phyloP scores from a whole-genome alignment of 2,888 invertebrate species.

The Mythimna pallens region DNA sequence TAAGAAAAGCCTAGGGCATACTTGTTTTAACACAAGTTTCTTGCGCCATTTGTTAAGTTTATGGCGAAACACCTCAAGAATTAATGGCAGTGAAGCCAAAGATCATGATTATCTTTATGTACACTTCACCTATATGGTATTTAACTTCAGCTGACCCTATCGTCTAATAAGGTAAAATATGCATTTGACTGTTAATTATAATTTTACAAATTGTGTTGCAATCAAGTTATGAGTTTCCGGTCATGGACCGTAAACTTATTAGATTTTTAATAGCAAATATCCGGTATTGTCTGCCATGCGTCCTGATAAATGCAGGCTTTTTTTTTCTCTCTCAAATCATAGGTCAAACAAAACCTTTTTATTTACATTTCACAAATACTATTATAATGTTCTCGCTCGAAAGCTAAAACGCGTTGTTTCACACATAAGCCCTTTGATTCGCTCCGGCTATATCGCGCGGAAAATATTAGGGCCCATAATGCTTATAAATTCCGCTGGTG shows the following conservation, averaged over 20 bases:
- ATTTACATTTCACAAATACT: conserved; percentile 52
- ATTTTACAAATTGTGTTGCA: not conserved
- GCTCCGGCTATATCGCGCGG: conserved; percentile 52
- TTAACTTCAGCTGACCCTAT: conserved; percentile 24
- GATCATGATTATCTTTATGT: conserved; percentile 8
- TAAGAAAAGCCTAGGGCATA: not conserved
- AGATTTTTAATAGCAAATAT: not conserved
- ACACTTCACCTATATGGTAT: not conserved
- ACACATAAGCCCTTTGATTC: conserved; percentile 58
- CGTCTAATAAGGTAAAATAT: conserved; percentile 6
- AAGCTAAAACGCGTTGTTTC: conserved; percentile 65
- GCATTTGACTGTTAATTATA: not conserved
- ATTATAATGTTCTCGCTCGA: conserved; percentile 44
- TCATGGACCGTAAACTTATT: not conserved
- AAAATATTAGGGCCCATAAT: conserved; percentile 59
- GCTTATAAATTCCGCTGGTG: conserved; percentile 31
- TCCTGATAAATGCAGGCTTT: not conserved
- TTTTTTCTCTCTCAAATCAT: not conserved
- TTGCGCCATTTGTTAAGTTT: conserved; percentile 18
- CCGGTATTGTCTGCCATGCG: not conserved
- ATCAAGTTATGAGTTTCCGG: not conserved
- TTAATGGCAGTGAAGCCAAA: conserved; percentile 25
- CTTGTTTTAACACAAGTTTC: conserved; percentile 16
- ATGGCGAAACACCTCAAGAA: conserved; percentile 7
- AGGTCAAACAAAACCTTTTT: conserved; percentile 20